Base-by-base conservation (phyloP, 2,888 invertebrate species). In the Thumatha senex region DNA sequence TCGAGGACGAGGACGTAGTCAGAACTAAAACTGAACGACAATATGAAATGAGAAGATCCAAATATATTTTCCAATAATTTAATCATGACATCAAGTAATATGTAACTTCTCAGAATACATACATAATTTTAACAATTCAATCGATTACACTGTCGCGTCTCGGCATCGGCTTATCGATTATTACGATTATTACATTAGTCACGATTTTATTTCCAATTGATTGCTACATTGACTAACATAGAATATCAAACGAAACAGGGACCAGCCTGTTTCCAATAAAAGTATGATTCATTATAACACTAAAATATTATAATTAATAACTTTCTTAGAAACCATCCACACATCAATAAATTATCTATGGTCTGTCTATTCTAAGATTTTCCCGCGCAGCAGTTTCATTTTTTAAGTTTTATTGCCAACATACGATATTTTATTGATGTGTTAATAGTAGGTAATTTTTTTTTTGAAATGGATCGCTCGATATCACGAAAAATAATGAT, bases 41-140 rank as follows among this genome's bases (percentile, higher is more conserved):
- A 5, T 24, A 24, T 24, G 18, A 24, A 24, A 24, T 24, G 2
- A 24, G 5, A 24, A 24, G 2, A 24, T 24, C 13, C 36, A 42
- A 54, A 58, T 63, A 58, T 63, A 74, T 78, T 78, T 86, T 86
- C 77, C 80, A 83, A 86, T 89, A 86, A 84, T 90, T 89, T 90
- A 89, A 84, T 90, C 85, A 83, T 86, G 89, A 90, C 89, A 88
- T 84, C 85, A 88, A 89, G 82, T 86, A 84, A 84, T 86, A 84
- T 76, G 81, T 82, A 89, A 86, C 86, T 84, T 83, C 82, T 80
- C 87, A 82, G 87, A 86, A 84, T 86, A 86, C 85, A 87, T 84
- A 86, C 86, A 87, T 86, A 85, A 84, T 86, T 82, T 82, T 84
- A 88, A 89, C 87, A 88, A 80, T 85, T 88, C 80, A 82, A 83